phyloP scores from a whole-genome alignment of 2,888 invertebrate genomes.

The Hoplodrina ambigua region DNA sequence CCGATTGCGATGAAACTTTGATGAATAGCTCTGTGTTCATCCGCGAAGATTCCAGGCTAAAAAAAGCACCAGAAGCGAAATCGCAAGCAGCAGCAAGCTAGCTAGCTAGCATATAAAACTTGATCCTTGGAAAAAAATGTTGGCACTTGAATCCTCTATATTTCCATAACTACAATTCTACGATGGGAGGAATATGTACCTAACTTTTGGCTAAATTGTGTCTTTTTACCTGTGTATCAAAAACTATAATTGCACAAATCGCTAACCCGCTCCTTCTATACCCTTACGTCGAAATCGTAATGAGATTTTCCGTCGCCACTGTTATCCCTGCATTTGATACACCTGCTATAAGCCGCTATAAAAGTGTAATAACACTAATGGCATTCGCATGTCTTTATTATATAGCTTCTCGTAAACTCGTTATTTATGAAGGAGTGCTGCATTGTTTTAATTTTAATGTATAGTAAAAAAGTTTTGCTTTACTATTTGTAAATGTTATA shows the following conservation, averaged over 20 bases:
- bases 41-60: too few relatives aligned
- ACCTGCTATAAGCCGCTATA: conserved; percentile 79
- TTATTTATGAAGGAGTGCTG: conserved; percentile 79
- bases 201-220: not conserved
- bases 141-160: too few relatives aligned
- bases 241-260: not conserved
- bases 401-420: conserved; percentile 82
- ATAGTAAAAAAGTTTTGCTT: conserved; percentile 54
- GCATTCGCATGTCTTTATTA: conserved; percentile 87
- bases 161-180: too few relatives aligned
- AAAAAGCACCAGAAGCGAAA: too few relatives aligned
- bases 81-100: too few relatives aligned
- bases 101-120: too few relatives aligned
- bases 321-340: conserved; percentile 76
- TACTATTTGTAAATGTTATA: conserved; percentile 44
- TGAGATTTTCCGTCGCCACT: conserved; percentile 76
- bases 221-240: not conserved
- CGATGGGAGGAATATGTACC: too few relatives aligned
- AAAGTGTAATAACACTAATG: conserved; percentile 87
- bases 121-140: too few relatives aligned
- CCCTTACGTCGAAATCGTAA: conserved; percentile 64
- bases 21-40: too few relatives aligned
- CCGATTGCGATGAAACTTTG: too few relatives aligned
- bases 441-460: conserved; percentile 79
- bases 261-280: conserved; percentile 18